A percentile compares a stretch with the other conserved stretches of the same genome.
Conservation (phyloP, 2,113 vertebrate species). For the Rattus norvegicus region GRCr8 NC_086025.1:62074501-62075000, state of each 20-base stretch:
- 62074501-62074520: neutral
- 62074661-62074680: neutral
- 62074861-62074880: neutral
- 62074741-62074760: neutral
- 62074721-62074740: neutral
- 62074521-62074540: neutral
- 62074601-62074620: neutral
- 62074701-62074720: neutral
- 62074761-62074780: neutral
- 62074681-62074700: neutral
- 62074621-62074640: neutral
- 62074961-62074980: constrained; percentile 21
- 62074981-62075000: neutral
- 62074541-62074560: neutral
- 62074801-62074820: neutral
- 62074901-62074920: neutral
- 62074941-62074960: neutral
- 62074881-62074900: neutral
- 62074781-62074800: neutral
- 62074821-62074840: neutral
- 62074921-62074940: neutral
- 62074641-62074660: neutral
- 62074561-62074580: neutral
- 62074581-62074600: neutral
- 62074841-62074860: neutral